Base-by-base conservation (phyloP, 2,797 vertebrate species). In the Prionace glauca region DNA sequence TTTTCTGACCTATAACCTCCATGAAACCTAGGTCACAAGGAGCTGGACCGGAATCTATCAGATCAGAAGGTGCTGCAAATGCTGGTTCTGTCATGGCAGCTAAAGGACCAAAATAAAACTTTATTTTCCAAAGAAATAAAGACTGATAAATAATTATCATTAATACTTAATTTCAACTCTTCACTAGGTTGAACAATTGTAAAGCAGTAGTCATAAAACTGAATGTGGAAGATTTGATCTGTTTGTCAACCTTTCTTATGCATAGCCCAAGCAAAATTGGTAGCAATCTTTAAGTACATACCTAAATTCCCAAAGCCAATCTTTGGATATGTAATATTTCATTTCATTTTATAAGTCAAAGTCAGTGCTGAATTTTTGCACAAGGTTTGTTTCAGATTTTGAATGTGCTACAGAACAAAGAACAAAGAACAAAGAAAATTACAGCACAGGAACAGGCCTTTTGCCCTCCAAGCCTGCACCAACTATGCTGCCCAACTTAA, bases 1-100 rank as follows among this genome's bases (percentile, higher is more conserved):
- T 98, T 96, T 96, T 97, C 56, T 97, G 97, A 95, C 96, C 97
- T 97, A 98, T 98, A 96, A 96, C 96, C 95, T 98, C 98, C 0
- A 96, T 97, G 96, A 97, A 98, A 95, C 95, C 90, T 77, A 96
- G 95, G 95, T 98, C 97, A 79, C 96, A 96, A 77, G 41, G 71
- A n/a, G 41, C 41, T 56, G 69, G 26, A 18, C 71, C 1, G 26
- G 45, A 77, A 71, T 95, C 93, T 10, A 72, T 56, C 69, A 50
- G 32, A 77, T 95, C 93, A 29, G 93, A 72, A 56, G 93, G 69
- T 95, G 29, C 93, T 77, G 71, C 88, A 91, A 91, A 65, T 84
- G 22, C 36, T 77, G 45, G 71, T 50, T 95, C 93, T 95, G 71
- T 60, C 93, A 95, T 95, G 71, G 50, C 45, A 60, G 45, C 93